Percentiles rank a stretch among this genome's conserved stretches.
Conservation (phyloP, 2,797 vertebrate species). For the Masticophis lateralis region DNA sequence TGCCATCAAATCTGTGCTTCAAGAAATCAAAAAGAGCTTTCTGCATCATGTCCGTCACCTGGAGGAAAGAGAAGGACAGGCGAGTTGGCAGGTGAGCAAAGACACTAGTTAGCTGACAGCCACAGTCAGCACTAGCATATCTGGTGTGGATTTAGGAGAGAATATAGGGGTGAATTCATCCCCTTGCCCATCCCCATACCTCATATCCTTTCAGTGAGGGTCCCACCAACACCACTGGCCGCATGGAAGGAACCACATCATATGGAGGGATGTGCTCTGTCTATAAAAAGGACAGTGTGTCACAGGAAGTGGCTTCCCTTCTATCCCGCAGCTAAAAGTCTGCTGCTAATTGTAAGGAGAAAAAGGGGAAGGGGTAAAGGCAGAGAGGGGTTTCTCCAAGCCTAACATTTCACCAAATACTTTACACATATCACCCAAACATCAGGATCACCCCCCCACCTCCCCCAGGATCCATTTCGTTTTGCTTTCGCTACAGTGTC, state of each 20-base stretch:
- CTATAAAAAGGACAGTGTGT: slow-evolving; percentile 47
- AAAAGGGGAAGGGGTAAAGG: too few species aligned
- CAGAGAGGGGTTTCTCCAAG: background rate
- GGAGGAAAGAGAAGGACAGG: background rate
- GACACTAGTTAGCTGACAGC: background rate
- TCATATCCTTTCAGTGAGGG: slow-evolving; percentile 96
- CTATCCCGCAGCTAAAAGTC: background rate
- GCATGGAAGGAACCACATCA: slow-evolving; percentile 95
- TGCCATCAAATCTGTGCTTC: slow-evolving; percentile 95
- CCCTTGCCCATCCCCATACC: slow-evolving; percentile 64
- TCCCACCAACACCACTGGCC: slow-evolving; percentile 93
- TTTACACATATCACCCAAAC: background rate
- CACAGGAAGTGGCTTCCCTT: background rate
- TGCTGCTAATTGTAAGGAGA: background rate
- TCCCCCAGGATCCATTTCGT: background rate
- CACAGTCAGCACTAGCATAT: background rate
- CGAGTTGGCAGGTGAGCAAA: slow-evolving; percentile 6
- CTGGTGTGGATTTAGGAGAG: background rate
- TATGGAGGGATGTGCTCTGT: slow-evolving; percentile 91
- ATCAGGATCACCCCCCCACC: background rate
- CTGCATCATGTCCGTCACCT: slow-evolving; percentile 99
- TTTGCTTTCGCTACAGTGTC: background rate
- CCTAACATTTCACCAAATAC: background rate
- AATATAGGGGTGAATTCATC: background rate
- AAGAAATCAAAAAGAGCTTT: slow-evolving; percentile 97